A percentile compares a stretch with the other conserved stretches of the same genome.
phyloP scores from a whole-genome alignment of 2,113 vertebrate species.

The Zonotrichia leucophrys region DNA sequence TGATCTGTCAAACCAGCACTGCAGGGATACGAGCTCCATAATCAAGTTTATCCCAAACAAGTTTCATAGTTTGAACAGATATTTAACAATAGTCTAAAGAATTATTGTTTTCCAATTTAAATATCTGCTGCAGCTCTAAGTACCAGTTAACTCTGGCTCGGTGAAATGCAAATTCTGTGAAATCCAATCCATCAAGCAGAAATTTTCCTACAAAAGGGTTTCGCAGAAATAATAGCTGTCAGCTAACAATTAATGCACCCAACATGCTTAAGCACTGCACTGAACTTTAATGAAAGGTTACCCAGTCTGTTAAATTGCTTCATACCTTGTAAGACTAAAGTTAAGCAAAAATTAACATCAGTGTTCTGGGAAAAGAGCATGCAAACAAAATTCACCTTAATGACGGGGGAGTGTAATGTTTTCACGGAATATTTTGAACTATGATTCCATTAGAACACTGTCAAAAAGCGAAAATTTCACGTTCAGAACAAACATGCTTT shows the following conservation, averaged over 20 bases:
- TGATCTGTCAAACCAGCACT: neutral
- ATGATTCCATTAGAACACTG: slow-evolving; percentile 52
- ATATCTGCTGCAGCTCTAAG: slow-evolving; percentile 9
- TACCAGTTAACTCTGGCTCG: slow-evolving; percentile 59
- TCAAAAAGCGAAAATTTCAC: slow-evolving; percentile 4
- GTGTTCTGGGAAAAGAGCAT: slow-evolving; percentile 65
- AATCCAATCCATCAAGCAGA: slow-evolving; percentile 76
- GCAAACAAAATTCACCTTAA: slow-evolving; percentile 72
- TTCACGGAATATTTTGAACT: slow-evolving; percentile 61
- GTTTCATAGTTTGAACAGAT: slow-evolving; percentile 13
- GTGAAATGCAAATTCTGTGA: slow-evolving; percentile 73
- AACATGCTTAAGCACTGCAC: slow-evolving; percentile 71
- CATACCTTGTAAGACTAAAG: slow-evolving; percentile 72
- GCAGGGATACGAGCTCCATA: neutral
- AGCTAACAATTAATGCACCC: slow-evolving; percentile 79
- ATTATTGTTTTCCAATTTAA: slow-evolving; percentile 44
- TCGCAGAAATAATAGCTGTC: slow-evolving; percentile 78
- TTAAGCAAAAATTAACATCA: slow-evolving; percentile 79
- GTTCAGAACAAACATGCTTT: neutral
- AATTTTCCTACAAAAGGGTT: slow-evolving; percentile 74
- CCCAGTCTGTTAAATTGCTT: slow-evolving; percentile 75
- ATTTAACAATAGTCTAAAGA: slow-evolving; percentile 44
- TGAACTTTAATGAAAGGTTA: slow-evolving; percentile 82
- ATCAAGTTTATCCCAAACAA: slow-evolving; percentile 21
- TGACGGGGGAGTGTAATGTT: slow-evolving; percentile 68